Evolutionary conservation across 1,140 invertebrate species (phyloP), one percentile per base, ranked within the genome.

Genomic region (Diorhabda elongata): DNA sequence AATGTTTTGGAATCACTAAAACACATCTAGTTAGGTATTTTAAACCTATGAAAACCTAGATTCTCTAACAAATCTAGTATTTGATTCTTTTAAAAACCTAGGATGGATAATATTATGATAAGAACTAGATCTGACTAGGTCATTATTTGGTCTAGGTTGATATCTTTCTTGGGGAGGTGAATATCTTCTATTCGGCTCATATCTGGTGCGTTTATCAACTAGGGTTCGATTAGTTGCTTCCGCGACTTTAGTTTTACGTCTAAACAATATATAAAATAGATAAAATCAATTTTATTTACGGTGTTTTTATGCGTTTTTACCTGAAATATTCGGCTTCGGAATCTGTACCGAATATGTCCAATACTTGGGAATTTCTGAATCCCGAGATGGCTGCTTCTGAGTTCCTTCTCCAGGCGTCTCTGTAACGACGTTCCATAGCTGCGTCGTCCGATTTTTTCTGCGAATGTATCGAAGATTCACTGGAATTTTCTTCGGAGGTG

Each of bases 401-500:
- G 58, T 84, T 83, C 65, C 88, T 85, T 68, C 89, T 85, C 90
- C 90, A 93, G 0, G 88, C 87, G 44, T 89, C 87, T 56, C 89
- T 85, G 73, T 90, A 89, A 42, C 84, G 84, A 11, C 83, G 83
- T 8, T 86, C 83, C 7, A 83, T 83, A 2, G 87, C 84, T 11
- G 87, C 84, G 26, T 87, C 85, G 58, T 87, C 85, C 6, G 82
- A 71, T 70, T 81, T 81, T 67, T 80, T 77, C 41, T 76, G 71
- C 2, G 78, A 74, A 2, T 86, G 82, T 74, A 87, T 88, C 3
- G 88, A 90, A 73, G 90, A 89, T 69, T 87, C 91, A 0, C 88
- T 89, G 3, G 86, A 92, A 78, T 90, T 92, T 80, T 89, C 92
- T 67, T 87, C 92, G 1, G 92, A 95, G 3, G 93, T 96, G 0